Conservation (phyloP, 2,888 invertebrate species). For the Anoncus sp. region DNA sequence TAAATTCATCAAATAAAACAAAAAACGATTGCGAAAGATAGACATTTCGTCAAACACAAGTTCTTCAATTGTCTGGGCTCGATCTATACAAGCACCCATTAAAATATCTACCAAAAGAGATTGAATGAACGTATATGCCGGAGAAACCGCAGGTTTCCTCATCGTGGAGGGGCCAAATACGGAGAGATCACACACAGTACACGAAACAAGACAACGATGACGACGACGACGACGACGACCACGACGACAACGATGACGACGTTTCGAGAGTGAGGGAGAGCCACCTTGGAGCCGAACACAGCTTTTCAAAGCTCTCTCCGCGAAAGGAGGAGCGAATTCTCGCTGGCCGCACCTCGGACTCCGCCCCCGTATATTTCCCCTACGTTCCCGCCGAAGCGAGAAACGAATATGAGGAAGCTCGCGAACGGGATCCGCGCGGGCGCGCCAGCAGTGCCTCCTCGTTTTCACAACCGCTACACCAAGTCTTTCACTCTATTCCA, state of each 20-base stretch:
- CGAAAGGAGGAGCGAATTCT: slow-evolving; percentile 77
- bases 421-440: slow-evolving; percentile 55
- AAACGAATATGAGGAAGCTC: slow-evolving; percentile 44
- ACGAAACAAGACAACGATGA: background rate
- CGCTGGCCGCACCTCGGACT: slow-evolving; percentile 80
- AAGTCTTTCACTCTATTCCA: slow-evolving; percentile 63
- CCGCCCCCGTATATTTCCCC: slow-evolving; percentile 75
- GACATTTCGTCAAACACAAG: background rate
- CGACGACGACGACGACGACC: slow-evolving; percentile 48
- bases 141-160: slow-evolving; percentile 3
- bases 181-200: slow-evolving; percentile 23
- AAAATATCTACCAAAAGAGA: slow-evolving; percentile 8
- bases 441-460: slow-evolving; percentile 46
- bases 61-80: slow-evolving; percentile 23
- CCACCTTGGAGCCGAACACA: slow-evolving; percentile 69
- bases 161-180: slow-evolving; percentile 11
- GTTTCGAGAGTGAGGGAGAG: slow-evolving; percentile 1
- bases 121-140: slow-evolving; percentile 3
- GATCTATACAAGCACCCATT: slow-evolving; percentile 26
- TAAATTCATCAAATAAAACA: no score
- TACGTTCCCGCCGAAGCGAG: slow-evolving; percentile 46
- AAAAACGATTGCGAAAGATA: no score
- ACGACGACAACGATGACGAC: background rate
- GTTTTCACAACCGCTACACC: slow-evolving; percentile 53
- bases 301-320: slow-evolving; percentile 74